Conservation (phyloP, 2,113 vertebrate genomes). For the Notarius lentiginosus region DNA sequence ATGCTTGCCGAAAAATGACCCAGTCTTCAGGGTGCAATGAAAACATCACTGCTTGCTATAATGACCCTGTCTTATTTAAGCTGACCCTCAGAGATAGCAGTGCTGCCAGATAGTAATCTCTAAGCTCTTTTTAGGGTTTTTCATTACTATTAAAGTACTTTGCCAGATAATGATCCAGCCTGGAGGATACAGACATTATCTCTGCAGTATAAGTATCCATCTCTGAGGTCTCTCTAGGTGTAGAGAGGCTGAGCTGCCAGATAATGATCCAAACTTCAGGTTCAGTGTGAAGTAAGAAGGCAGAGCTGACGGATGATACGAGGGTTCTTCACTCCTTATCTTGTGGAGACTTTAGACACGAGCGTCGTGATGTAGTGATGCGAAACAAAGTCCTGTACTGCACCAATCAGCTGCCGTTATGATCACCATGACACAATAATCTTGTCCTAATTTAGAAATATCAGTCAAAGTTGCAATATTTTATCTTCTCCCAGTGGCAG, state of each 20-base stretch:
- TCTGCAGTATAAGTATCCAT: background rate
- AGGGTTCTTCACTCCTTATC: background rate
- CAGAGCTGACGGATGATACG: background rate
- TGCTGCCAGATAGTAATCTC: slow-evolving; percentile 25
- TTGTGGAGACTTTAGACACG: background rate
- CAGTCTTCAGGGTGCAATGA: background rate
- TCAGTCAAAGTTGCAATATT: background rate
- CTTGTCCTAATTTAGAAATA: background rate
- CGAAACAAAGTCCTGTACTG: background rate
- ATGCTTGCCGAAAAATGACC: background rate
- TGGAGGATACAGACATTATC: background rate
- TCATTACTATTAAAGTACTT: background rate
- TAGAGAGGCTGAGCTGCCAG: slow-evolving; percentile 5
- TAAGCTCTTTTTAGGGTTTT: background rate
- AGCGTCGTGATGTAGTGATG: background rate
- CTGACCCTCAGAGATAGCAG: slow-evolving; percentile 12
- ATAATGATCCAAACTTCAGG: slow-evolving; percentile 17
- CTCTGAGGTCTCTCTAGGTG: background rate
- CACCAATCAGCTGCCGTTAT: background rate
- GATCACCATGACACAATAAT: background rate
- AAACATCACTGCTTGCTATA: background rate
- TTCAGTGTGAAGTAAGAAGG: slow-evolving; percentile 8
- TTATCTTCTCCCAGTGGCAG: background rate
- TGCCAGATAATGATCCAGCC: slow-evolving; percentile 7
- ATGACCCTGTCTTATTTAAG: background rate